A percentile compares a stretch with the other conserved stretches of the same genome.
phyloP scores from a whole-genome alignment of 2,113 vertebrate genomes.

The Sprattus sprattus region DNA sequence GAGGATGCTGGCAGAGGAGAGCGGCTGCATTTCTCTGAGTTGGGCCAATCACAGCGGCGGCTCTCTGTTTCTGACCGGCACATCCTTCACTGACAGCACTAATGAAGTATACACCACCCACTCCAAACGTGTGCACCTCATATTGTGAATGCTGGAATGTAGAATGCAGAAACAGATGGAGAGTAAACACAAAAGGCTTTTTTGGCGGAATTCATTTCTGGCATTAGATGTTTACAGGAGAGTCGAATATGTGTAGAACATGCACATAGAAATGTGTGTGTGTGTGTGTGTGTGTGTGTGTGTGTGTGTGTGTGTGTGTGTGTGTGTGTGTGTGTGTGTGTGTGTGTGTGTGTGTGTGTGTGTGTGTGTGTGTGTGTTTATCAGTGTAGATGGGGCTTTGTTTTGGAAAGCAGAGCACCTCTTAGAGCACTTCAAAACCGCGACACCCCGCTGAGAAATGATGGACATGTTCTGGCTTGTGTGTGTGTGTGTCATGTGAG shows the following conservation, averaged over 20 bases:
- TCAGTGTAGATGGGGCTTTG: neutral
- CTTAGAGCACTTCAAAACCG: neutral
- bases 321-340: neutral
- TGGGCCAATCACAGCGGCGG: neutral
- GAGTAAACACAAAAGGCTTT: neutral
- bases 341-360: too few relatives aligned
- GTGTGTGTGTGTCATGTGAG: neutral
- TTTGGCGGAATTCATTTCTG: neutral
- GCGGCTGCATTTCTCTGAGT: neutral
- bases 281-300: slow-evolving; percentile 2
- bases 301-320: slow-evolving; percentile 8
- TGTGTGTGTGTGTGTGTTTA: too few relatives aligned
- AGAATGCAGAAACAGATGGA: neutral
- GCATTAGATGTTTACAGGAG: neutral
- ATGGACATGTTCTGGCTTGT: slow-evolving; percentile 19
- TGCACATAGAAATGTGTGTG: neutral
- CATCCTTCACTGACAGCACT: neutral
- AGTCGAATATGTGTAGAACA: neutral
- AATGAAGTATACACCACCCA: slow-evolving; percentile 7
- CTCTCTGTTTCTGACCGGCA: neutral
- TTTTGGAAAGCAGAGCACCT: neutral
- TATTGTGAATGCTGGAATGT: neutral
- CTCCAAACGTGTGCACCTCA: neutral
- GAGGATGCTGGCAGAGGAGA: neutral
- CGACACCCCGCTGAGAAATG: slow-evolving; percentile 14